Base-by-base conservation (phyloP, 1,140 invertebrate species). In the Megalonaias nervosa region DNA sequence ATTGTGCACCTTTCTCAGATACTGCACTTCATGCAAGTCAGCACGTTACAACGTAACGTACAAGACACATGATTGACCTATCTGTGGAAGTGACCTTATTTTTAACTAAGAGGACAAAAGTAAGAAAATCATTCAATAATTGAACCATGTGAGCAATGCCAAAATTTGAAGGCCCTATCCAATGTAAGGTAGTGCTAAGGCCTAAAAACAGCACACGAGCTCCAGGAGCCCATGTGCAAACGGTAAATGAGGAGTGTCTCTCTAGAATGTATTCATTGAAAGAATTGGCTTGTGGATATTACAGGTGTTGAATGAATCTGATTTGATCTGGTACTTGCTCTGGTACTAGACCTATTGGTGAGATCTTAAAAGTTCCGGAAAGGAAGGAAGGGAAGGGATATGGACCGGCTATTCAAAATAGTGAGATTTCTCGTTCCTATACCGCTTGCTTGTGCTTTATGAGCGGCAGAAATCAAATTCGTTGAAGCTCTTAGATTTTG, bases 331-430 rank as follows among this genome's bases (percentile, higher is more conserved):
- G 57, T 16, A 57, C 67, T 55, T 75, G 69, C 56, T 75, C 68
- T 12, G 74, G 74, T 1, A 75, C 74, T 1, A 75, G 59, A 59
- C 74, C 74, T 60, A 75, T 68, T 19, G 65, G 67, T 59, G 66
- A 75, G 13, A 69, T 67, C 13, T 23, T 67, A 15, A 74, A 26
- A 14, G 23, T 67, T 12, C 12, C 13, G 19, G 57, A 23, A 12
- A 58, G 61, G 21, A 5, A 38, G 38, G 9, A 38, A 14, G 21
- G 21, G 48, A 4, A 13, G 5, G n/a, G 23, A 60, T 26, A 62
- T 26, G 71, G 64, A 57, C 61, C 26, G 15, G 61, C 64, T 19
- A 55, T 38, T 56, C 19, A 14, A 16, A 61, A 61, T 13, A 1
- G n/a, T 15, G 17, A 17, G 48, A 74, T 56, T 74, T 74, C 38